A percentile compares a stretch with the other conserved stretches of the same genome.
Conservation (phyloP, 2,888 invertebrate species). For the Pyrocoelia pectoralis region DNA sequence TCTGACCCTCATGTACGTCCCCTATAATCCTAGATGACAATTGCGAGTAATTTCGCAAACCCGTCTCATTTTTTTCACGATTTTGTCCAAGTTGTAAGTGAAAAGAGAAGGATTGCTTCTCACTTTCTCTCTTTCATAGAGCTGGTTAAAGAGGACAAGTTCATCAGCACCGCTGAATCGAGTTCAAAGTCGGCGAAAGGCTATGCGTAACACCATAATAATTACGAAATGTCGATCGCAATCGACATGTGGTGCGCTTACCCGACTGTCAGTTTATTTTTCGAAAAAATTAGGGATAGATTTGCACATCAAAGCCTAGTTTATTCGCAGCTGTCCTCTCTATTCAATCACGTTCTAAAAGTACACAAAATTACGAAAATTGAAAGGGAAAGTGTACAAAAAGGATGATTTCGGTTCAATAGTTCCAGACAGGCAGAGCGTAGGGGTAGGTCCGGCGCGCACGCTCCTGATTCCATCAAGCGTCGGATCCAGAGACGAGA, state of each 20-base stretch:
- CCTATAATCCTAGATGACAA: conserved; percentile 35
- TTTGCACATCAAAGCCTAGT: neutral
- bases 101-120: conserved; percentile 29
- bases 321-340: neutral
- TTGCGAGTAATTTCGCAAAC: conserved; percentile 43
- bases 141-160: conserved; percentile 46
- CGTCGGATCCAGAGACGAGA: conserved; percentile 48
- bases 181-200: conserved; percentile 50
- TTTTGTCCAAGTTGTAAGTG: conserved; percentile 21
- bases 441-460: conserved; percentile 53
- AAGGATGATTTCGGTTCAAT: conserved; percentile 42
- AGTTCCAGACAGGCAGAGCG: conserved; percentile 41
- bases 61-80: conserved; percentile 31
- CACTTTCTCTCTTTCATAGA: conserved; percentile 41
- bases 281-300: neutral
- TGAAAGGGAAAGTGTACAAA: conserved; percentile 35
- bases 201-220: conserved; percentile 37
- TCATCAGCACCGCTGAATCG: conserved; percentile 44
- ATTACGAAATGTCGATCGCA: conserved; percentile 33
- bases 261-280: neutral
- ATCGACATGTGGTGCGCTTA: conserved; percentile 20
- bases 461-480: conserved; percentile 42
- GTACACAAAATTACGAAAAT: conserved; percentile 18
- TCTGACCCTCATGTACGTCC: conserved; percentile 25
- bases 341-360: conserved; percentile 3